Percentiles rank a stretch among this genome's conserved stretches.
Evolutionary conservation across 2,888 invertebrate species (phyloP).

Genomic region (Anorthoa munda): DNA sequence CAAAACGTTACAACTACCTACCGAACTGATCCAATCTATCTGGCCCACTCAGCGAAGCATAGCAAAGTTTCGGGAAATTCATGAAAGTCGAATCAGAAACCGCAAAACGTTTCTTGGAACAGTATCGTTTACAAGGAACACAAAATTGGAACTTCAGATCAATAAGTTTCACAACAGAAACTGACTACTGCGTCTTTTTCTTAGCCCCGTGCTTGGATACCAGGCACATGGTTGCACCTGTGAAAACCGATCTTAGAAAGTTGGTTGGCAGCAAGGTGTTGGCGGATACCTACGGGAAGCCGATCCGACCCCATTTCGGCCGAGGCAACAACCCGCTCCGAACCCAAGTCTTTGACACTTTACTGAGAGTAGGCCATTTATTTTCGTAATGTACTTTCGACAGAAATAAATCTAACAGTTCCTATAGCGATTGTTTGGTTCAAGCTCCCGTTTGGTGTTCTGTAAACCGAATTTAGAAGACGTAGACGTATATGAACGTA

Average conservation of each 20-base stretch:
- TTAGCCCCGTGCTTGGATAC: slow-evolving; percentile 18
- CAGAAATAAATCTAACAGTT: slow-evolving; percentile 81
- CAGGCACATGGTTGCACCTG: slow-evolving; percentile 52
- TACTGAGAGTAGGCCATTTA: slow-evolving; percentile 81
- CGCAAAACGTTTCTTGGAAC: slow-evolving; percentile 26
- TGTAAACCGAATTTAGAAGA: slow-evolving; percentile 53
- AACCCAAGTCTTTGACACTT: slow-evolving; percentile 82
- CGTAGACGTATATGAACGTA: slow-evolving; percentile 24
- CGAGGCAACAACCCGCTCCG: slow-evolving; percentile 81
- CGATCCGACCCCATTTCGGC: slow-evolving; percentile 76
- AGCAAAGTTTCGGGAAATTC: slow-evolving; percentile 17
- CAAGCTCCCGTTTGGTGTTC: slow-evolving; percentile 58
- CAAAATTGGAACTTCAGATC: slow-evolving; percentile 19
- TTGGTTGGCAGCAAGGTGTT: slow-evolving; percentile 70
- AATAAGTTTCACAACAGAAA: slow-evolving; percentile 21
- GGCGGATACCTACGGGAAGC: slow-evolving; percentile 75
- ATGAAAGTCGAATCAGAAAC: slow-evolving; percentile 26
- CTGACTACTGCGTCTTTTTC: slow-evolving; percentile 24
- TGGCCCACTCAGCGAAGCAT: background rate
- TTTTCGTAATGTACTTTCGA: slow-evolving; percentile 78
- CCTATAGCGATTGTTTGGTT: slow-evolving; percentile 78
- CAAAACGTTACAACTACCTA: background rate
- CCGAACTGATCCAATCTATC: background rate
- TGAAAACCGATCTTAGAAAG: slow-evolving; percentile 47
- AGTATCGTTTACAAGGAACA: slow-evolving; percentile 12